Base-by-base conservation (phyloP, 2,113 vertebrate species). In the Nycticebus coucang region DNA sequence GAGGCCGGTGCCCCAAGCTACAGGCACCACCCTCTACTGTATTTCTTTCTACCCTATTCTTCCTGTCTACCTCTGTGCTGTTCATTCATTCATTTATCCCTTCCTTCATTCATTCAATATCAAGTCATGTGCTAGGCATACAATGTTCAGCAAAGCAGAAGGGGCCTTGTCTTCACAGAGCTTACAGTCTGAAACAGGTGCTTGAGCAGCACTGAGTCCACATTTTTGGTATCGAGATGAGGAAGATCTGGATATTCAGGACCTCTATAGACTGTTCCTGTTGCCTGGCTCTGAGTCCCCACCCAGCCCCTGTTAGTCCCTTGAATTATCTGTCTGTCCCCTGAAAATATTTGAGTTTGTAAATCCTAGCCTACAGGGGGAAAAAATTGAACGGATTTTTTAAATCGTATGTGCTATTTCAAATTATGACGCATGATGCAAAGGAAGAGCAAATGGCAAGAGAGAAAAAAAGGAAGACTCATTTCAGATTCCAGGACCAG, bases 371-470 rank as follows among this genome's bases (percentile, higher is more conserved):
- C 75, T 69, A 35, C 9, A 59, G 22, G n/a, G 69, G 59, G 33
- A 35, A 72, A 71, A 21, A 10, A 28, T 22, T 53, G n/a, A 21
- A 53, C 10, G 15, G 7, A 81, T 15, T 13, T 87, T 45, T 75
- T 24, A 69, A 74, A 19, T 50, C 30, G 7, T 45, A 7, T 22
- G 12, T 30, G 2, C 74, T 55, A 60, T 59, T 94, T 88, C 83
- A 72, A 26, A 60, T 86, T 30, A 1, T 10, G 5, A 30, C 13
- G 9, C 11, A 5, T 0, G 6, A 1, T 17, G 2, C 2, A 18
- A 60, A 53, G 45, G 59, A 71, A 79, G 78, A 41, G 21, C 57
- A 24, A 5, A 78, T 30, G 8, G 0, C 33, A 33, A 72, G 59
- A 59, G 26, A 64, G 53, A 28, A 41, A 45, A 14, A n/a, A 22